Percentiles rank a stretch among this genome's conserved stretches.
phyloP scores from a whole-genome alignment of 1,140 invertebrate genomes.

The Ectropis grisescens region DNA sequence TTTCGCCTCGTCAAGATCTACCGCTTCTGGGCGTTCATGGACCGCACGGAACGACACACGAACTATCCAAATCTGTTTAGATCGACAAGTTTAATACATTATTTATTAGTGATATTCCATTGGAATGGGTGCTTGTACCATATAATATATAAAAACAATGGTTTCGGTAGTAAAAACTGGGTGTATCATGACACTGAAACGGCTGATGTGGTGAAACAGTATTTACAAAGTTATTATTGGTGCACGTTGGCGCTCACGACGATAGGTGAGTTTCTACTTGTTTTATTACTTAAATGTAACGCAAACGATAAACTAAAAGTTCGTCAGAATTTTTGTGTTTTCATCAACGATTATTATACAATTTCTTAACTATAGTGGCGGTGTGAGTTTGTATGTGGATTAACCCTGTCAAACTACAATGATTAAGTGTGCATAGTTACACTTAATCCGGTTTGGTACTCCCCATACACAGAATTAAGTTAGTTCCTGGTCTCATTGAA shows the following conservation, averaged over 20 bases:
- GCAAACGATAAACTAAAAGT: too few relatives aligned
- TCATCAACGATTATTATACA: too few relatives aligned
- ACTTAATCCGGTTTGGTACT: too few relatives aligned
- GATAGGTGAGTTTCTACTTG: conserved; percentile 78
- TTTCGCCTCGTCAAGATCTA: conserved; percentile 99
- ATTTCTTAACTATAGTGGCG: too few relatives aligned
- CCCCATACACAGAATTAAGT: too few relatives aligned
- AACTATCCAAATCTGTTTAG: conserved; percentile 99
- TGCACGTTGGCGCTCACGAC: conserved; percentile 95
- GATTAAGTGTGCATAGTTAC: too few relatives aligned
- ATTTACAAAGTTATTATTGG: conserved; percentile 98
- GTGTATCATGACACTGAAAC: conserved; percentile 87
- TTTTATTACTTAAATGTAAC: too few relatives aligned
- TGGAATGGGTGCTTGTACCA: conserved; percentile 99
- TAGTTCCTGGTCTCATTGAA: too few relatives aligned
- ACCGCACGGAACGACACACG: conserved; percentile 97
- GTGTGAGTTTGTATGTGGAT: too few relatives aligned
- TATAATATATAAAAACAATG: conserved; percentile 95
- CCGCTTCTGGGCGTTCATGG: conserved; percentile 98
- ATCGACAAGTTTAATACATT: conserved; percentile 94
- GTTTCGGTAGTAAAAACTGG: conserved; percentile 93
- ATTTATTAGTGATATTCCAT: conserved; percentile 98
- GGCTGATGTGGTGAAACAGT: conserved; percentile 92
- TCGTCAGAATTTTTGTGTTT: conserved; percentile 5
- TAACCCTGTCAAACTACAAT: too few relatives aligned